phyloP scores from a whole-genome alignment of 2,888 invertebrate genomes.

The Phlogophora meticulosa region DNA sequence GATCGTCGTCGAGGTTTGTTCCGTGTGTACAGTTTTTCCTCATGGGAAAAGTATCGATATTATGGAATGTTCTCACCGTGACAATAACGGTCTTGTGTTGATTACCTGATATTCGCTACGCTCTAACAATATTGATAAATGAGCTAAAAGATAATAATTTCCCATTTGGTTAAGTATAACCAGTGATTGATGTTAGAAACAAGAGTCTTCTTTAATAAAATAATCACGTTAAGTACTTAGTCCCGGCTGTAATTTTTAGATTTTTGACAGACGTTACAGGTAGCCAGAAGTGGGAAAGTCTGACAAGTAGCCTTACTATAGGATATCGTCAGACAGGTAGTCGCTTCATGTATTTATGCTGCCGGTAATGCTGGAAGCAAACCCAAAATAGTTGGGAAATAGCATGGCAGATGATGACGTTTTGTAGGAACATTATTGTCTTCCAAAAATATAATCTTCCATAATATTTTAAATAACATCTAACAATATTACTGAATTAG shows the following conservation, averaged over 20 bases:
- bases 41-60: conserved; percentile 21
- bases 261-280: too few relatives aligned
- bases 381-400: too few relatives aligned
- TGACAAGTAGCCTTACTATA: too few relatives aligned
- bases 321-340: too few relatives aligned
- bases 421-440: too few relatives aligned
- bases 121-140: conserved; percentile 12
- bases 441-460: too few relatives aligned
- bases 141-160: conserved; percentile 23
- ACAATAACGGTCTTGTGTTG: neutral
- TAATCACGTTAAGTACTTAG: neutral
- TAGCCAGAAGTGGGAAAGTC: too few relatives aligned
- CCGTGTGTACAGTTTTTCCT: conserved; percentile 34
- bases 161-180: neutral
- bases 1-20: neutral
- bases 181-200: too few relatives aligned
- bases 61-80: neutral
- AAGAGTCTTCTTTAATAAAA: neutral
- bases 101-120: conserved; percentile 16
- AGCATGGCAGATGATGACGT: too few relatives aligned
- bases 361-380: too few relatives aligned
- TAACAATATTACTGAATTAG: neutral
- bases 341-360: too few relatives aligned
- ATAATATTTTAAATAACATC: conserved; percentile 4
- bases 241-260: too few relatives aligned